These are phyloP conservation scores for Upupa epops DNA, from an alignment of 2,113 vertebrate species.

Conservation along the genomic window DNA sequence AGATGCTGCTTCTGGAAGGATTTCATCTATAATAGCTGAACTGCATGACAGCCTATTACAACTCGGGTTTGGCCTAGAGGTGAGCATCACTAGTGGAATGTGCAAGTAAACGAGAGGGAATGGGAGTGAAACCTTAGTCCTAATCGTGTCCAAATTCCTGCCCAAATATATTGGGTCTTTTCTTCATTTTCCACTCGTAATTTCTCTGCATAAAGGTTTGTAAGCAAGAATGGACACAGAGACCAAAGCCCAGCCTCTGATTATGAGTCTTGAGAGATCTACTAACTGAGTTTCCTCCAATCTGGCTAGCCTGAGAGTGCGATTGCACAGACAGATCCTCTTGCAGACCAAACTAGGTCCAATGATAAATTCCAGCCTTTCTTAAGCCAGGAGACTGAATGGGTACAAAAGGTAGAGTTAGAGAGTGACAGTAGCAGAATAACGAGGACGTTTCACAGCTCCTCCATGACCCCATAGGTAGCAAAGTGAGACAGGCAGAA, in stretches of 20 bases:
- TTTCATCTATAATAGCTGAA: slow-evolving; percentile 70
- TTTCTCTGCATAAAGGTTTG: neutral
- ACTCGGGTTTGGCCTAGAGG: slow-evolving; percentile 70
- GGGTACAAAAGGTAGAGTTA: neutral
- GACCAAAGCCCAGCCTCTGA: neutral
- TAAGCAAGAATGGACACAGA: neutral
- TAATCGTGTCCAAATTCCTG: neutral
- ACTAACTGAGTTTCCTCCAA: neutral
- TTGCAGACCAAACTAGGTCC: too few relatives aligned
- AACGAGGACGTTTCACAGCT: neutral
- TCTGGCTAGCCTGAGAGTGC: too few relatives aligned
- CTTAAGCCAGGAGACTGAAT: neutral
- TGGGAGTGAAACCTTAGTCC: neutral
- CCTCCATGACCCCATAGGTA: neutral
- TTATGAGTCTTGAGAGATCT: neutral
- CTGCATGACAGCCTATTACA: slow-evolving; percentile 57
- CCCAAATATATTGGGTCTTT: slow-evolving; percentile 11
- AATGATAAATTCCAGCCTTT: too few relatives aligned
- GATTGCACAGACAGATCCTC: too few relatives aligned
- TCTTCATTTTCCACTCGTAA: neutral
- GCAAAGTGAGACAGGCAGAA: neutral
- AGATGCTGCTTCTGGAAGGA: slow-evolving; percentile 72
- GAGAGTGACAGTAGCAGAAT: neutral
- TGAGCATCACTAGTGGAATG: neutral
- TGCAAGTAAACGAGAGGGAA: slow-evolving; percentile 21